Evolutionary conservation across 2,888 invertebrate species (phyloP), one percentile per base, ranked within the genome.

Genomic region (Bembecia ichneumoniformis): DNA sequence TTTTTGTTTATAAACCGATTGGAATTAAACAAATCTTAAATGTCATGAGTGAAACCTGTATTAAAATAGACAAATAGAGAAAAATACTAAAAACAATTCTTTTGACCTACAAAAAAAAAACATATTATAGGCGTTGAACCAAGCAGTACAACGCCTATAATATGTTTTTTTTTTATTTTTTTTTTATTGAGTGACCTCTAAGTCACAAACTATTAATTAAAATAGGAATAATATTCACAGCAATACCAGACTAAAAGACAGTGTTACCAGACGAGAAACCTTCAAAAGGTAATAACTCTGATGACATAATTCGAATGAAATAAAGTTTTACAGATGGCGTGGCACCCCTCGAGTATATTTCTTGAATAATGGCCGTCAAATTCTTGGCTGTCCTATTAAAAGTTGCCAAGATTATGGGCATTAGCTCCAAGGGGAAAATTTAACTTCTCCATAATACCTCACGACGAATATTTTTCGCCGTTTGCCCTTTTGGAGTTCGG

Each of bases 351-450:
- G 71, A 71, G 74, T 76, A 77, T 79, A 80, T 80, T 78, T 77
- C 73, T 73, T 82, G 82, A 81, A 79, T 83, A 83, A 84, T 76
- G 73, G 68, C 77, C 79, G 72, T 79, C 83, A 81, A 83, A 82
- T 78, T 79, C 63, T 74, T 74, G 68, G 57, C 71, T 68, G 77
- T 75, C 81, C 84, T 80, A 84, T 84, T 84, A 86, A 86, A 84
- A 86, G 78, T 86, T 84, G 71, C 75, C 66, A 77, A 81, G 82
- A 83, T 86, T 84, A 84, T 82, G 81, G 70, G 70, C 74, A 82
- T 82, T 81, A 81, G 78, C 82, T 78, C 65, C 73, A 62, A 64
- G 77, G 73, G 76, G 77, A 65, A 62, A 73, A 73, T 77, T 72
- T 71, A 74, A 84, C 74, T 78, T 81, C 77, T 65, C 66, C 71